Evolutionary conservation across 2,797 vertebrate species (phyloP), one percentile per base, ranked within the genome.

Genomic region (Sarcoramphus papa): DNA sequence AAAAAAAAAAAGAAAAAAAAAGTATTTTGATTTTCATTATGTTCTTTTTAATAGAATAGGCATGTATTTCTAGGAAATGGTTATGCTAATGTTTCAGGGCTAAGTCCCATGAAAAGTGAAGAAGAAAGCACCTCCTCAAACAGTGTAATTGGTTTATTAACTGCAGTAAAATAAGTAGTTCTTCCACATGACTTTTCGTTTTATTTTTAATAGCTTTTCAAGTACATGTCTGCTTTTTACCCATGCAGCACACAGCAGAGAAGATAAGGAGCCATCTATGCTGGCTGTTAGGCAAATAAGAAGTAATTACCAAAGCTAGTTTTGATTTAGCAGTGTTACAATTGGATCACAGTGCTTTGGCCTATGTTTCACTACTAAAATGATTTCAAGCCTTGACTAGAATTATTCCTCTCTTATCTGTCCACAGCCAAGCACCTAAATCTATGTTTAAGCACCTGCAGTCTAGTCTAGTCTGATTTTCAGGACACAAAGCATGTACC

Each of bases 401-500:
- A 94, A 90, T 92, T 83, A 83, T 70, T 90, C 33, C 50, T 63
- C 64, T 85, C 72, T 91, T 84, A 68, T 89, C 84, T 95, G 27
- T 75, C 62, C 40, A 45, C 69, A 88, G 81, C 53, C 88, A 78
- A 89, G 57, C 68, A 93, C 72, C 78, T 83, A 62, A 83, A 85
- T 94, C 81, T 95, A 6, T 87, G 67, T 93, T 93, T 94, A 96
- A 96, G 84, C 48, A 93, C 75, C 56, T 95, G 75, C 84, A 91
- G 67, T 89, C 77, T 91, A 68, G 62, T 57, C 54, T 74, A 45
- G 86, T 81, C 90, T 90, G 86, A 78, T 95, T 93, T 95, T 80
- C 75, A 85, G 81, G 83, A 89, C 59, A 87, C 27, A 74, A n/a
- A 90, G 74, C 73, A 86, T 69, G 94, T 93, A 62, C 88, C 16